Base-by-base conservation (phyloP, 2,888 invertebrate genomes). In the Ceratothoa steindachneri region DNA sequence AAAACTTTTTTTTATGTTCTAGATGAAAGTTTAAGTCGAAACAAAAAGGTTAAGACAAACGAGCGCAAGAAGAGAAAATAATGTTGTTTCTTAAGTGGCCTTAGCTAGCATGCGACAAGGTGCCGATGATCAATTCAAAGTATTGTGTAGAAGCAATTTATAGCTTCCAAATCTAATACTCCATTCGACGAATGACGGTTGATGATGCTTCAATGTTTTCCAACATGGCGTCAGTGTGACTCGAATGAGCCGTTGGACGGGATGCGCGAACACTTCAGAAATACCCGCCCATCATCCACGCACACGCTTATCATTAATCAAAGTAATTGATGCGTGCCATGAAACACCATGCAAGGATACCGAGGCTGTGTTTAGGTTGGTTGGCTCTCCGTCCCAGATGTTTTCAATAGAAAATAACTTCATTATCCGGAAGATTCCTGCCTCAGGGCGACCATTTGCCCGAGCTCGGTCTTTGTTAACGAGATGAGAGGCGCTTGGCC, bases 351-450 rank as follows among this genome's bases (percentile, higher is more conserved):
- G n/a, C n/a, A n/a, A n/a, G n/a, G n/a, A n/a, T n/a, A n/a, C n/a
- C n/a, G 66, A 53, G 67, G 67, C 53, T 28, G 31, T 67, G 31
- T 67, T 71, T 53, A 67, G 71, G 67, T 30, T 67, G 31, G 66
- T 71, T 67, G 70, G 71, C 71, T 30, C 55, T 66, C 71, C 67
- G 71, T 71, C 71, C 60, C 67, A 67, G 60, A 71, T 74, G 74
- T 74, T 74, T 74, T 71, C 74, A 74, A 71, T 74, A 67, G 70
- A 55, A 71, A 67, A 74, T 74, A 74, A 74, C 71, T 74, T 74
- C 74, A 74, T 74, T 74, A 74, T 74, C 71, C 69, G 52, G 55
- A 41, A 41, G 41, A 15, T 69, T 31, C 66, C 1, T 52, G 51
- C 52, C 69, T 52, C 66, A 30, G 55, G 67, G 74, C 53, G 66